These are phyloP conservation scores for Proteles cristata DNA, from an alignment of 2,113 vertebrate genomes.

Conservation along the genomic window DNA sequence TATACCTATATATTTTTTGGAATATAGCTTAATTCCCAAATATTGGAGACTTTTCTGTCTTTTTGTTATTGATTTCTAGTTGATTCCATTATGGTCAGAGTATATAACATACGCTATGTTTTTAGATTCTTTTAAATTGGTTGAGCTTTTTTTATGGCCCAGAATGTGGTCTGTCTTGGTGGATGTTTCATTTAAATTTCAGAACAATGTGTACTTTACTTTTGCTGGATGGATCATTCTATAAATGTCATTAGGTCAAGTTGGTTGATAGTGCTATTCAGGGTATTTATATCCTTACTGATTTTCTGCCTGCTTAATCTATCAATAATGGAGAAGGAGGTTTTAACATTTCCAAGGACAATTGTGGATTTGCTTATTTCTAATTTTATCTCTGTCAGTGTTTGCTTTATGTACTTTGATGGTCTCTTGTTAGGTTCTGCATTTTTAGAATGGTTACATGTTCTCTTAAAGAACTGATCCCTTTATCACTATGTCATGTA, in stretches of 20 bases:
- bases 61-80: background rate
- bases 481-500: background rate
- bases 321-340: background rate
- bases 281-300: background rate
- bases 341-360: background rate
- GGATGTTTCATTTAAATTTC: background rate
- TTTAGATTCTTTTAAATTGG: background rate
- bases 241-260: background rate
- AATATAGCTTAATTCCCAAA: background rate
- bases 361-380: background rate
- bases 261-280: background rate
- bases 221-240: background rate
- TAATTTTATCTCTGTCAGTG: background rate
- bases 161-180: background rate
- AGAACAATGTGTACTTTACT: background rate
- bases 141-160: background rate
- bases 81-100: background rate
- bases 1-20: background rate
- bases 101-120: background rate
- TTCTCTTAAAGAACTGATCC: background rate
- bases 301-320: background rate
- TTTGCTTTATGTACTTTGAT: background rate
- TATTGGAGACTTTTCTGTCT: background rate
- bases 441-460: background rate
- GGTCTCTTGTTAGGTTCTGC: background rate